Evolutionary conservation across 2,888 invertebrate genomes (phyloP).

Genomic region (Globia sparganii): DNA sequence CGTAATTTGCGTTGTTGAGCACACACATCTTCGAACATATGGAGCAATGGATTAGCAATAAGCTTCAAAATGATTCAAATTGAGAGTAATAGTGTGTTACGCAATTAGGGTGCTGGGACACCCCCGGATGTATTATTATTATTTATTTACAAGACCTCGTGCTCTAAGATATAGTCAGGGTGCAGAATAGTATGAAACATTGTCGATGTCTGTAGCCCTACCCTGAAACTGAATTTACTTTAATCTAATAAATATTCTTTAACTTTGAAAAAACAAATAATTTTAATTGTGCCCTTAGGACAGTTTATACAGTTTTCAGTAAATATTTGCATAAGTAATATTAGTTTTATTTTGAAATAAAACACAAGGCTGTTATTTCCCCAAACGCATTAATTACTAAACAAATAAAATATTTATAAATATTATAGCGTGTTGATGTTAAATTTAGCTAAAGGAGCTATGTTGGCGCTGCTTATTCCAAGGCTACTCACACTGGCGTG

Average conservation of each 20-base stretch:
- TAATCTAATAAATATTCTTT: not conserved
- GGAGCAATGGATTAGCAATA: no score
- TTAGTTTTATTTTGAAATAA: slow-evolving; percentile 18
- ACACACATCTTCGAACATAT: no score
- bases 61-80: no score
- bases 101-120: no score
- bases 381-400: slow-evolving; percentile 16
- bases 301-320: not conserved
- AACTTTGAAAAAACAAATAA: not conserved
- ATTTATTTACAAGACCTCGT: slow-evolving; percentile 92
- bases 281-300: not conserved
- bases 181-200: slow-evolving; percentile 90
- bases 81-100: no score
- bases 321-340: not conserved
- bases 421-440: not conserved
- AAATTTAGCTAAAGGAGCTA: not conserved
- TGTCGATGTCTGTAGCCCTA: slow-evolving; percentile 90
- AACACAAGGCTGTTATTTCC: slow-evolving; percentile 1
- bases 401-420: slow-evolving; percentile 16
- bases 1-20: no score
- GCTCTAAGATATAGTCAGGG: slow-evolving; percentile 91
- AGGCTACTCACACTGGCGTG: not conserved
- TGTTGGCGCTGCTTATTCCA: slow-evolving; percentile 27
- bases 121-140: no score
- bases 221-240: slow-evolving; percentile 66